Conservation (phyloP, 2,888 invertebrate species). For the Drosophila picticornis region DNA sequence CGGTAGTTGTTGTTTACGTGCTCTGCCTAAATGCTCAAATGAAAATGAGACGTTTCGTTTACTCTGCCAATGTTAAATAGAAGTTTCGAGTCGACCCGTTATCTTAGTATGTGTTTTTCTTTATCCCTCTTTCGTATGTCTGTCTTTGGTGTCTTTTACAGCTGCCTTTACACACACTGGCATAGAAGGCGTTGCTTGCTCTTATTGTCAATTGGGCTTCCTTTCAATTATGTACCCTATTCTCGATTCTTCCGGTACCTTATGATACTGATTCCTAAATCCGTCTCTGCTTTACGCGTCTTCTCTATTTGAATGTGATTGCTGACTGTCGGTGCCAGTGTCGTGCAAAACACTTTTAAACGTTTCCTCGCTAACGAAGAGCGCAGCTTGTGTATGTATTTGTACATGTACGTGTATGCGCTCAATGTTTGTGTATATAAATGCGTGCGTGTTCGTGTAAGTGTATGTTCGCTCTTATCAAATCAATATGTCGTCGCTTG, state of each 20-base stretch:
- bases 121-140: background rate
- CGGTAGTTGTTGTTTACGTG: slow-evolving; percentile 45
- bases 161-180: slow-evolving; percentile 96
- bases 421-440: background rate
- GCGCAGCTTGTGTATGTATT: slow-evolving; percentile 24
- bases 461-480: slow-evolving; percentile 59
- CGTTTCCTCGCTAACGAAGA: slow-evolving; percentile 56
- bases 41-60: slow-evolving; percentile 76
- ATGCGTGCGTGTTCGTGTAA: slow-evolving; percentile 14
- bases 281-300: slow-evolving; percentile 57
- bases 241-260: slow-evolving; percentile 65
- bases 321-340: slow-evolving; percentile 70
- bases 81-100: slow-evolving; percentile 45
- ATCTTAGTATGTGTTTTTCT: slow-evolving; percentile 25
- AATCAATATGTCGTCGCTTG: slow-evolving; percentile 66
- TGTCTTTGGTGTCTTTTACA: slow-evolving; percentile 68
- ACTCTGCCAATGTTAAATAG: slow-evolving; percentile 76
- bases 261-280: slow-evolving; percentile 49
- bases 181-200: slow-evolving; percentile 90
- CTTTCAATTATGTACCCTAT: slow-evolving; percentile 45
- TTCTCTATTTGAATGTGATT: slow-evolving; percentile 77
- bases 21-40: slow-evolving; percentile 78
- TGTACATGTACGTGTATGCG: slow-evolving; percentile 13
- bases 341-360: slow-evolving; percentile 82
- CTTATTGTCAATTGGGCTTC: slow-evolving; percentile 52